A percentile compares a stretch with the other conserved stretches of the same genome.
phyloP scores from a whole-genome alignment of 2,888 invertebrate species.

The Amiota mariae region DNA sequence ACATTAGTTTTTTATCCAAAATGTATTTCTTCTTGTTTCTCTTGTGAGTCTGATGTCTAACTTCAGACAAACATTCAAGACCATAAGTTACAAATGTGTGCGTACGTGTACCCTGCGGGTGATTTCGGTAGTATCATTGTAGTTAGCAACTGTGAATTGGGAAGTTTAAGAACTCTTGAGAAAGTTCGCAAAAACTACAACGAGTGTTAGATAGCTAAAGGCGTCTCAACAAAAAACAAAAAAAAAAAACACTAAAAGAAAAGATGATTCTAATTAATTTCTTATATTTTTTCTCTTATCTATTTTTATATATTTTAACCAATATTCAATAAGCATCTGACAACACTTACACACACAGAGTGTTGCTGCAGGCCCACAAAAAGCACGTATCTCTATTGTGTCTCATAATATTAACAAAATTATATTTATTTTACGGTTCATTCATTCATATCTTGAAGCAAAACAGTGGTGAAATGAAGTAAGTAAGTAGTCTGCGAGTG shows the following conservation, averaged over 20 bases:
- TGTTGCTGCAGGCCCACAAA: constrained; percentile 14
- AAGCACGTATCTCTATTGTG: constrained; percentile 22
- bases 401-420: background rate
- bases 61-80: too few relatives aligned
- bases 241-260: background rate
- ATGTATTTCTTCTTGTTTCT: too few relatives aligned
- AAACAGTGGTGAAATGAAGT: too few relatives aligned
- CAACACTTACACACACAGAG: background rate
- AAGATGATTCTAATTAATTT: constrained; percentile 19
- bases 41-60: too few relatives aligned
- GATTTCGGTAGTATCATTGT: background rate
- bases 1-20: too few relatives aligned
- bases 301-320: background rate
- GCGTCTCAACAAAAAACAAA: background rate
- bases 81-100: constrained; percentile 16
- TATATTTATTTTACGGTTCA: constrained; percentile 64
- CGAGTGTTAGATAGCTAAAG: background rate
- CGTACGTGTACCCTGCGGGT: constrained; percentile 1
- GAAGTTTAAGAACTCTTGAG: background rate
- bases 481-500: constrained; percentile 43
- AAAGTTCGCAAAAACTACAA: constrained; percentile 3
- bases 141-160: background rate
- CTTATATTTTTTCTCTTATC: background rate
- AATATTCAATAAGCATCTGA: background rate
- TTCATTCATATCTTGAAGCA: constrained; percentile 44